Base-by-base conservation (phyloP, 2,113 vertebrate species). In the Pluvianellus socialis region DNA sequence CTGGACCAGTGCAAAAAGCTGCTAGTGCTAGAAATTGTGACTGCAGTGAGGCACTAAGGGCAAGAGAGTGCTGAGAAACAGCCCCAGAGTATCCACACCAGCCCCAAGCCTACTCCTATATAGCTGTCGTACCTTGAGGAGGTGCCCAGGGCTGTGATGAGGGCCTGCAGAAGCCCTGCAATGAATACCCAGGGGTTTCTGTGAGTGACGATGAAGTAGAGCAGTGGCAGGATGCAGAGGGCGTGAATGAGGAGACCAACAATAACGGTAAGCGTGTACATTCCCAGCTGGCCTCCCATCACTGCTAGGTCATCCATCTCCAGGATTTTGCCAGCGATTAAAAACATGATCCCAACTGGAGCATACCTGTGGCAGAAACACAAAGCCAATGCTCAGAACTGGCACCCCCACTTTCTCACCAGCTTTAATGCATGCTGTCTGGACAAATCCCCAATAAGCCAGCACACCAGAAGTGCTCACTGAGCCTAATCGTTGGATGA, bases 311-410 rank as follows among this genome's bases (percentile, higher is more conserved):
- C 98, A 92, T 99, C 99, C 99, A 99, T 99, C 96, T 99, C 99
- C 89, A 99, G 97, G 56, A 99, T 99, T 97, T 99, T 99, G 40
- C 99, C 99, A n/a, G 99, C 98, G 44, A 99, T 99, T 94, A 99
- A 98, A 97, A 99, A 99, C 89, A 99, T 96, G 96, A 99, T 99
- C 15, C 99, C 99, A 72, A 99, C 98, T 3, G 99, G 99, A 65
- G 99, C 99, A 1, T 99, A 99, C 99, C 99, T 99, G 90, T 52
- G 58, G 76, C 33, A 72, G 58, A 74, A 91, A 87, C 67, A 90
- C 55, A 91, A 67, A n/a, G 68, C 32, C 2, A 0, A 10, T 22
- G 56, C 42, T 97, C 68, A 94, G 81, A 35, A 75, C 50, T 19
- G 61, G 45, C 44, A n/a, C 38, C 44, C 59, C 24, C 28, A 28